phyloP scores from a whole-genome alignment of 23 tunicate genomes.

The Trididemnum clinides region DNA sequence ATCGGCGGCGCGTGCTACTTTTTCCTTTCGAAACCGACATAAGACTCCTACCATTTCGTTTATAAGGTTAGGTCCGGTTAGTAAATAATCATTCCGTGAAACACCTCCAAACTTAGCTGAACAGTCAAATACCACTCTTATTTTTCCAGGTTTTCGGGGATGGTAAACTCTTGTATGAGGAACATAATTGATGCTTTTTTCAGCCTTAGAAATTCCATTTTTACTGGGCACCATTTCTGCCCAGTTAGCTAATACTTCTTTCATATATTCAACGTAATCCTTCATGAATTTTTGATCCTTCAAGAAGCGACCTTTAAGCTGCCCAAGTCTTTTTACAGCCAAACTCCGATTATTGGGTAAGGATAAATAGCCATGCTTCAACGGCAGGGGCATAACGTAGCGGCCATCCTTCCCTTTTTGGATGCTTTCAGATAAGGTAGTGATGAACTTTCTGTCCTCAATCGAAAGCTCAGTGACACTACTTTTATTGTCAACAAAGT shows the following conservation, averaged over 20 bases:
- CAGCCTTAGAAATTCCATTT: background rate
- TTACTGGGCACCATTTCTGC: background rate
- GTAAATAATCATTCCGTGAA: background rate
- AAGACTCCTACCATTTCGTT: background rate
- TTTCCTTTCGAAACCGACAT: background rate
- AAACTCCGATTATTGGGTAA: background rate
- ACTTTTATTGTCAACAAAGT: background rate
- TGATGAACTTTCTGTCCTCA: background rate
- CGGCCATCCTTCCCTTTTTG: background rate
- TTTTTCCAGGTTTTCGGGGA: background rate
- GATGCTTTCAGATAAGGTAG: background rate
- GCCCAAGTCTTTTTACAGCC: background rate
- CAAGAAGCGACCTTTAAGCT: background rate
- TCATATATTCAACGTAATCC: slow-evolving; percentile 18
- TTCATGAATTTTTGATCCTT: background rate
- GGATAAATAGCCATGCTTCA: background rate
- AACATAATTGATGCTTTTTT: background rate
- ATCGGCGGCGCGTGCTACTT: too few relatives aligned
- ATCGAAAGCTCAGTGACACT: background rate
- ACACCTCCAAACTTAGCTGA: background rate
- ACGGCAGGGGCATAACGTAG: background rate
- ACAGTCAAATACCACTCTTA: too few relatives aligned
- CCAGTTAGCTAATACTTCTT: background rate
- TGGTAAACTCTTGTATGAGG: slow-evolving; percentile 26
- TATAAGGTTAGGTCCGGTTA: background rate